phyloP scores from a whole-genome alignment of 2,888 invertebrate genomes.

The Volucella inanis region DNA sequence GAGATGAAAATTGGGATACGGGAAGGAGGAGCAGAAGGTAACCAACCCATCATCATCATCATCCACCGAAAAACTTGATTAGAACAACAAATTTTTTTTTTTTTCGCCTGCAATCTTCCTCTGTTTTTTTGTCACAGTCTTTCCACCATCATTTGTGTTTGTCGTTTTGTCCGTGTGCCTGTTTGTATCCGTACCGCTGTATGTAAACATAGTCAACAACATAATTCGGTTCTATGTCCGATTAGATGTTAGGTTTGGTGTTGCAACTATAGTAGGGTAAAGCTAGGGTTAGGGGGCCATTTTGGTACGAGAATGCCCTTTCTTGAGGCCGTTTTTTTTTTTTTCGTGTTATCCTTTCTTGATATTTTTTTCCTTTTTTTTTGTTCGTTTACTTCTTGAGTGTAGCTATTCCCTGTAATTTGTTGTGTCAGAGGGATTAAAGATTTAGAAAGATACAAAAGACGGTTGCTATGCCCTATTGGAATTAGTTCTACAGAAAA shows the following conservation, averaged over 20 bases:
- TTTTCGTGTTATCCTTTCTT: neutral
- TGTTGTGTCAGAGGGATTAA: slow-evolving; percentile 24
- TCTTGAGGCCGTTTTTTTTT: slow-evolving; percentile 30
- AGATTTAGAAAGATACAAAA: neutral
- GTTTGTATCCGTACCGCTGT: slow-evolving; percentile 4
- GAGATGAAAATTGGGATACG: neutral
- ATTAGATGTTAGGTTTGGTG: slow-evolving; percentile 24
- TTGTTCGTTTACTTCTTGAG: neutral
- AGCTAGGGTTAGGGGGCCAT: slow-evolving; percentile 24
- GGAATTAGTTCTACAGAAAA: neutral
- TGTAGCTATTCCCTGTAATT: slow-evolving; percentile 18
- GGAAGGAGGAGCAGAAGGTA: slow-evolving; percentile 4
- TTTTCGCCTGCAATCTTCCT: too few relatives aligned
- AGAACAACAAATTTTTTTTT: slow-evolving; percentile 38
- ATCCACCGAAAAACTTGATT: slow-evolving; percentile 42
- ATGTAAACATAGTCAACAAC: slow-evolving; percentile 53
- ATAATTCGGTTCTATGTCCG: slow-evolving; percentile 55
- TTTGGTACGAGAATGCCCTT: slow-evolving; percentile 2
- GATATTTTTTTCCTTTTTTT: neutral
- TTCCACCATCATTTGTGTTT: neutral
- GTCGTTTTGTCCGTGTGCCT: slow-evolving; percentile 1
- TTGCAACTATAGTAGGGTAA: slow-evolving; percentile 17
- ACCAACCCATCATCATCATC: slow-evolving; percentile 34
- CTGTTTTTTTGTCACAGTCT: neutral
- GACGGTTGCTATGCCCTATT: neutral